Base-by-base conservation (phyloP, 2,797 vertebrate species). In the Stomatorhinus walkeri region DNA sequence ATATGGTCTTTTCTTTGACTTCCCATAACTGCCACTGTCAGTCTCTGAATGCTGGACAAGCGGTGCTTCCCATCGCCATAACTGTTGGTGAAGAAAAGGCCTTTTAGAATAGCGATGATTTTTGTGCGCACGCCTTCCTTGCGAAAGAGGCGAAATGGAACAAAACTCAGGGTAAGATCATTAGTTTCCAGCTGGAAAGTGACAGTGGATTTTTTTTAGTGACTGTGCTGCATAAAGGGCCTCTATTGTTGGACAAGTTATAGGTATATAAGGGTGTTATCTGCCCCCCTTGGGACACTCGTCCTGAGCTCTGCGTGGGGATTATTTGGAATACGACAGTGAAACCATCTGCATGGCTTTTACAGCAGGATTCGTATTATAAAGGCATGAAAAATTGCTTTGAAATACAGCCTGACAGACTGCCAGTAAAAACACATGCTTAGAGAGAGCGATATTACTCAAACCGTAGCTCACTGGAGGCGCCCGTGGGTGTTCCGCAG, bases 301-400 rank as follows among this genome's bases (percentile, higher is more conserved):
- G 24, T 16, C 28, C 51, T 7, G 28, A 14, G 52, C 85, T 56
- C 32, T 40, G 85, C 1, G 12, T 16, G 24, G 32, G 32, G 85
- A 87, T 87, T 87, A 46, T 87, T 87, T 87, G 56, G 87, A 87
- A 87, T 68, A 48, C 2, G 61, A 40, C 43, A 48, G 59, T 28
- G 32, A 46, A 87, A 64, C 87, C 87, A 87, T 64, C 87, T 87
- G 87, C 59, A 9, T 46, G 16, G 51, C 48, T 86, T 32, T 86
- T 86, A 56, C 81, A 85, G 85, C 85, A 87, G 51, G 85, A 87
- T 87, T 87, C 32, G 6, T 59, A 87, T 87, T 87, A 87, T 87
- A 87, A 87, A 87, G 19, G 85, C 85, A 87, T 87, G 85, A 87
- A 59, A 59, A 87, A 87, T 87, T 59, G 85, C 85, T 87, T 87